These are phyloP conservation scores for Porites divaricata DNA, from an alignment of 92 coral and sea anemone genomes.

Conservation along the genomic window DNA sequence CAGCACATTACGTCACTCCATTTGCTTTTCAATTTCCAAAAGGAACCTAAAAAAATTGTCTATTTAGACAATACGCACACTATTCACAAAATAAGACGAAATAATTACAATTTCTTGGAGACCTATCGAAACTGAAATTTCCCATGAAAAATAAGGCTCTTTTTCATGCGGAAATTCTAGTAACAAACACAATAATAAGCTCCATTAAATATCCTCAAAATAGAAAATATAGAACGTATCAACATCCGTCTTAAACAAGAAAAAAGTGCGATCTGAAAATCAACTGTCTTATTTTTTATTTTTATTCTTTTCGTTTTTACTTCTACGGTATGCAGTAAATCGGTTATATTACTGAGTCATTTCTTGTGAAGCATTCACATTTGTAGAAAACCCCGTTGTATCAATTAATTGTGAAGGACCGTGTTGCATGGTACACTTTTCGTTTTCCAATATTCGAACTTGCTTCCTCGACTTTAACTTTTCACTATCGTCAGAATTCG, in stretches of 20 bases:
- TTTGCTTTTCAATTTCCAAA: conserved; percentile 6
- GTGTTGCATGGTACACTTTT: too few relatives aligned
- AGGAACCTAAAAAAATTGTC: not conserved
- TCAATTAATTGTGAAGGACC: too few relatives aligned
- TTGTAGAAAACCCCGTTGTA: too few relatives aligned
- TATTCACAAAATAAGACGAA: not conserved
- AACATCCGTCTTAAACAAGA: not conserved
- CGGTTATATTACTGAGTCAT: too few relatives aligned
- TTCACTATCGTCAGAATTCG: too few relatives aligned
- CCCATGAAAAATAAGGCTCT: conserved; percentile 2
- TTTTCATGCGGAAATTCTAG: conserved; percentile 22
- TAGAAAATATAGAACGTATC: not conserved
- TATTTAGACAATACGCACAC: not conserved
- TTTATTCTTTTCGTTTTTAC: not conserved
- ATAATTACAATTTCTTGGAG: too few relatives aligned
- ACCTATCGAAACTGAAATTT: conserved; percentile 19
- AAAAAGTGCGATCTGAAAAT: not conserved
- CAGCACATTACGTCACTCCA: not conserved
- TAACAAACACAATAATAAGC: not conserved
- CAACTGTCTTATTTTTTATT: too few relatives aligned
- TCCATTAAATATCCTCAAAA: not conserved
- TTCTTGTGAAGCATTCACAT: too few relatives aligned
- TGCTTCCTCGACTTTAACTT: too few relatives aligned
- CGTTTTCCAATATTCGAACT: too few relatives aligned
- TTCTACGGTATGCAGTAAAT: not conserved